Evolutionary conservation across 2,888 invertebrate genomes (phyloP), one percentile per base, ranked within the genome.

Genomic region (Tetheella fluctuosa): DNA sequence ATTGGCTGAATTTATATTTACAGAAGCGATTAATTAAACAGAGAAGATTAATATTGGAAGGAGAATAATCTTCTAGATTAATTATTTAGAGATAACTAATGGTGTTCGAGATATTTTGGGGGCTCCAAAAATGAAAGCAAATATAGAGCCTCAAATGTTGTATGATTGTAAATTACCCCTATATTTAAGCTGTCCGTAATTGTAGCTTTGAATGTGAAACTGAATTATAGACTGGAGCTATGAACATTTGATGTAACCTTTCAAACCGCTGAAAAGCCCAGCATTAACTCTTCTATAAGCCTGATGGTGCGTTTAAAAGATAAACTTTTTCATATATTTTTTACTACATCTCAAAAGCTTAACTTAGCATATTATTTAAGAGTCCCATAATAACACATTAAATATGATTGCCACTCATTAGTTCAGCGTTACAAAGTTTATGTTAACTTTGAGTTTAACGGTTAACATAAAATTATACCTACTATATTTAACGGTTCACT

Each of bases 1-100:
- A 75, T 75, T 69, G 65, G 62, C 72, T 62, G 61, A 76, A 77
- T 80, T 76, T 78, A 77, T 78, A 78, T 83, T 79, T 80, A 81
- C 75, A 73, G 67, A 65, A 59, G 70, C 73, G 71, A 84, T 85
- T 83, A 83, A 84, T 85, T 81, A 78, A 68, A 72, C 66, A 59
- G 60, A 66, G 64, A 71, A 76, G 75, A 82, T 84, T 80, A 82
- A 78, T 80, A 75, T 65, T 63, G 56, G 62, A 56, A 68, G 59
- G 60, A 68, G 68, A 72, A 74, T 75, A 70, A 77, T 63, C 64
- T 62, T 61, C 59, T 64, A 65, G 70, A 77, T 79, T 76, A 76
- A 76, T 81, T 74, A 70, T 68, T 59, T 59, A 64, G 65, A 70
- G 72, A 72, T 71, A 74, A 75, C 63, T 69, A 68, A 67, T 62